A percentile compares a stretch with the other conserved stretches of the same genome.
Evolutionary conservation across 1,140 invertebrate genomes (phyloP).

Genomic region (Bombus difficillimus): DNA sequence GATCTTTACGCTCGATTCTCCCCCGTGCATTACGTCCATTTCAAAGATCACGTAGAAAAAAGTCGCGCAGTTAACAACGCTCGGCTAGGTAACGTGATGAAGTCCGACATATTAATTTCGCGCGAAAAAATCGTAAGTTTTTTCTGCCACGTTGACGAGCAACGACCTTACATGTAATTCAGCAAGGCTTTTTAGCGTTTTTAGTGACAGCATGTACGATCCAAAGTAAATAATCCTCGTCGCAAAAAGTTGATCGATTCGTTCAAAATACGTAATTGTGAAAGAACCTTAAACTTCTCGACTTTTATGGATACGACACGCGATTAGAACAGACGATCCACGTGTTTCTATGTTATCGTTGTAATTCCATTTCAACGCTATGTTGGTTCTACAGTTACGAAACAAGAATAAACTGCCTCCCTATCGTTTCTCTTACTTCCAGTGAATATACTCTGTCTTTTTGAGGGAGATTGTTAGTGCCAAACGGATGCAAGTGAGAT

Average conservation of each 20-base stretch:
- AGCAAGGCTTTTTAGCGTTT: neutral
- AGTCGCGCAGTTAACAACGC: neutral
- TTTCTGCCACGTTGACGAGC: neutral
- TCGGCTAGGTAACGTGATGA: neutral
- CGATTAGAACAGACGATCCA: too few species aligned
- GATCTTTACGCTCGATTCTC: slow-evolving; percentile 49
- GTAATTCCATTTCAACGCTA: too few species aligned
- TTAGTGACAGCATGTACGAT: neutral
- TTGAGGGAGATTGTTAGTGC: too few species aligned
- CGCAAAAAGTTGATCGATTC: neutral
- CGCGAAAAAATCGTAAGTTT: neutral
- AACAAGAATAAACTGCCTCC: neutral
- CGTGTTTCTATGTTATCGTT: too few species aligned
- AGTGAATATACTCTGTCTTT: too few species aligned
- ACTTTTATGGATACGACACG: too few species aligned
- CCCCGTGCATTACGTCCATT: slow-evolving; percentile 22
- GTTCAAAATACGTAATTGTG: too few species aligned
- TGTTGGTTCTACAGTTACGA: neutral
- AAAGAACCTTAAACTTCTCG: too few species aligned
- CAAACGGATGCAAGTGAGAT: fast-evolving
- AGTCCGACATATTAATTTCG: neutral
- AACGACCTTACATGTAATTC: neutral
- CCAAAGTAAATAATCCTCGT: neutral
- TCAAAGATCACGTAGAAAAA: slow-evolving; percentile 44
- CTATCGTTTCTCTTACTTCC: neutral